A percentile compares a stretch with the other conserved stretches of the same genome.
Conservation (phyloP, 2,113 vertebrate species). For the Sturnus vulgaris region DNA sequence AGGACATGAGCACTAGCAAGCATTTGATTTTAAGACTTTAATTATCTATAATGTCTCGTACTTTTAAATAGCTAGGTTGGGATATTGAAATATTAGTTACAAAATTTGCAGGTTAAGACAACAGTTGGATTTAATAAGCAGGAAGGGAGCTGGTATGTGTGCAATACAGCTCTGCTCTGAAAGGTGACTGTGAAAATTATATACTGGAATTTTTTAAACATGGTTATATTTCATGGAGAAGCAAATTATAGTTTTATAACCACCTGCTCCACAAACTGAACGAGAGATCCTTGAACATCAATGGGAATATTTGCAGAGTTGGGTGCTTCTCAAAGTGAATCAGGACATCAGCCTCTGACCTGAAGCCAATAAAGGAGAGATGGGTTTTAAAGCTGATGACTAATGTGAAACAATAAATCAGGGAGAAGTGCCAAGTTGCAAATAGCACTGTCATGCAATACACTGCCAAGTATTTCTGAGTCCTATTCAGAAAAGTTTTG, state of each 20-base stretch:
- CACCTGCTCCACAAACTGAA: not conserved
- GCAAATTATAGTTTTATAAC: constrained; percentile 20
- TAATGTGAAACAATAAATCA: constrained; percentile 40
- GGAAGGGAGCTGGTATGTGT: not conserved
- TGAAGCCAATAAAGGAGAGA: constrained; percentile 18
- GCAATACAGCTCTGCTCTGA: not conserved
- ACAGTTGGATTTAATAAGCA: not conserved
- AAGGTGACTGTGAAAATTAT: constrained; percentile 21
- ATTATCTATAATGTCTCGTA: constrained; percentile 8
- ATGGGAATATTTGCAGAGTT: constrained; percentile 2
- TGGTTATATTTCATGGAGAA: not conserved
- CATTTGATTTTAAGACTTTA: constrained; percentile 30
- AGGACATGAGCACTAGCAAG: not conserved
- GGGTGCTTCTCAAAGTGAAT: constrained; percentile 20
- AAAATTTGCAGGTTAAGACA: constrained; percentile 12
- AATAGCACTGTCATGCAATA: constrained; percentile 50
- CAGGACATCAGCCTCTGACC: constrained; percentile 1
- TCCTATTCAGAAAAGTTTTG: constrained; percentile 35
- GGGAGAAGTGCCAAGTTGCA: constrained; percentile 36
- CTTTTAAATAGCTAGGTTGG: constrained; percentile 40
- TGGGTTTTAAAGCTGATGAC: constrained; percentile 40
- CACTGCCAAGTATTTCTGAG: constrained; percentile 12
- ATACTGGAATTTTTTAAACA: not conserved
- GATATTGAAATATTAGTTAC: not conserved
- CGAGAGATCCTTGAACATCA: not conserved